phyloP scores from a whole-genome alignment of 2,113 vertebrate genomes.

The Osmerus eperlanus region DNA sequence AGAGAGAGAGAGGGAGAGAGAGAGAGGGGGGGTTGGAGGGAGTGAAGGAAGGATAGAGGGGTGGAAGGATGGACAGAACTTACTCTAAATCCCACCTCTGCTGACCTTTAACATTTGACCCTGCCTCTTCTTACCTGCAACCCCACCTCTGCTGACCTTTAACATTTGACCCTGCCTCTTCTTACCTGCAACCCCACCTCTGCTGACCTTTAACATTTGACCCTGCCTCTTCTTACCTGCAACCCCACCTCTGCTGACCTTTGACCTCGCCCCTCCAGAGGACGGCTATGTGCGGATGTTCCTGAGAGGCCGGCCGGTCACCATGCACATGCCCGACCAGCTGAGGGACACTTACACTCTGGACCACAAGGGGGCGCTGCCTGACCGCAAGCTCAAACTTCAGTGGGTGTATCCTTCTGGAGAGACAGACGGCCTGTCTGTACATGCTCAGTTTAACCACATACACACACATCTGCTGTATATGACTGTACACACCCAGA shows the following conservation, averaged over 20 bases:
- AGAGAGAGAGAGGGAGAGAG: too few species aligned
- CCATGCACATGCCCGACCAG: conserved; percentile 80
- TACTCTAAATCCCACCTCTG: too few species aligned
- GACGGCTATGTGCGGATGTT: conserved; percentile 90
- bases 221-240: neutral
- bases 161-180: neutral
- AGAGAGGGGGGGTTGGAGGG: neutral
- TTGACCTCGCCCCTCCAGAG: conserved; percentile 63
- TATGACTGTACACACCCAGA: too few species aligned
- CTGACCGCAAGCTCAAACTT: conserved; percentile 79
- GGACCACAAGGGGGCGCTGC: conserved; percentile 75
- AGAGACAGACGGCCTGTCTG: neutral
- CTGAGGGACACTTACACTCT: conserved; percentile 77
- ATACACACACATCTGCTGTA: too few species aligned
- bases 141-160: neutral
- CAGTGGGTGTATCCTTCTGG: conserved; percentile 93
- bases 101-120: too few species aligned
- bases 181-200: too few species aligned
- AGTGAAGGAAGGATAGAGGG: too few species aligned
- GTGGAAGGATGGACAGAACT: too few species aligned
- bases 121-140: neutral
- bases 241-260: neutral
- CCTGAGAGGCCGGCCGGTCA: conserved; percentile 83
- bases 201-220: too few species aligned
- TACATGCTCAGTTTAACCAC: too few species aligned